Base-by-base conservation (phyloP, 53 echinoderm and acorn worm species). In the Luidia sarsii region DNA sequence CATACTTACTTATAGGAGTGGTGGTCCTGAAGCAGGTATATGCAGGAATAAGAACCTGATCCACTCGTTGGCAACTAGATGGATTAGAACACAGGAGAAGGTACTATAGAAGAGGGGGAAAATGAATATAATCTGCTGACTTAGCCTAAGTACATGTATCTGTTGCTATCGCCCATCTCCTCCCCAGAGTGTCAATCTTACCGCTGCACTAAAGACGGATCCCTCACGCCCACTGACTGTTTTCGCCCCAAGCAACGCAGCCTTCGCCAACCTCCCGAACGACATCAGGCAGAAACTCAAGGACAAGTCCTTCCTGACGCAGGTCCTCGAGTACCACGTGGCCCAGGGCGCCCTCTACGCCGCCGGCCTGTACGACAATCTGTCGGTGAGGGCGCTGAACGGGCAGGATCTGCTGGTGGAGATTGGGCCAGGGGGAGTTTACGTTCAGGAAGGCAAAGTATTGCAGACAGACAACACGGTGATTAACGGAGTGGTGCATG, bases 401-500 rank as follows among this genome's bases (percentile, higher is more conserved):
- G 82, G 75, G 3, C 36, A 57, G 46, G 55, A 3, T 3, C 69
- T 91, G 45, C 54, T 88, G 57, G 65, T 91, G 9, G 48, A 87
- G 60, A 49, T 35, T 4, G 91, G 91, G 29, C 50, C 68, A 1
- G 91, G 91, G 19, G 91, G 91, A 0, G 34, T 54, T 2, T 79
- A 59, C 1, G 80, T 88, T 1, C 35, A 55, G 55, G 64, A 80
- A 19, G 33, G 55, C 32, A 71, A 72, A 72, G 39, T 91, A n/a
- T 21, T 64, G 13, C 70, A 61, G 24, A 13, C 72, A 8, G 91
- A 91, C 36, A 91, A 63, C 38, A 91, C 91, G 0, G 84, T 91
- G 15, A 80, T 81, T 9, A 91, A 91, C 53, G 91, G 91, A 7
- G 91, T 91, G 3, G 73, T 91, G 14, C 88, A 91, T 73, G 84